Evolutionary conservation across 2,797 vertebrate genomes (phyloP).

Genomic region (Acanthurus leucopareius): DNA sequence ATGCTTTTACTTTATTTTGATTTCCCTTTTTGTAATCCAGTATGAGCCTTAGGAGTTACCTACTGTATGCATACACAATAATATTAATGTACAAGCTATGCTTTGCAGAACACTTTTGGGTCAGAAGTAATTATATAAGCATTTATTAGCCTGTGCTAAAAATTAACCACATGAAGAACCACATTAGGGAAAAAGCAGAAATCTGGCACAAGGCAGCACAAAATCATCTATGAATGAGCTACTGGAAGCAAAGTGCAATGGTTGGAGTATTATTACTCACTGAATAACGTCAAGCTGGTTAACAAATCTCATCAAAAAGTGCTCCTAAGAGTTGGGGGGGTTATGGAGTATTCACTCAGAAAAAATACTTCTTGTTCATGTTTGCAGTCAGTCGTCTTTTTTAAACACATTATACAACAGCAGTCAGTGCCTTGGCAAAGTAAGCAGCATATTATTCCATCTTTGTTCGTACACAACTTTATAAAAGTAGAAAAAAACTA

Average conservation of each 20-base stretch:
- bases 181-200: slow-evolving; percentile 29
- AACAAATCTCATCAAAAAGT: slow-evolving; percentile 54
- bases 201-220: slow-evolving; percentile 38
- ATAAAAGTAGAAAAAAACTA: slow-evolving; percentile 59
- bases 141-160: slow-evolving; percentile 34
- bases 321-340: slow-evolving; percentile 55
- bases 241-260: slow-evolving; percentile 61
- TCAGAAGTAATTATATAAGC: slow-evolving; percentile 46
- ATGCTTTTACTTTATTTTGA: slow-evolving; percentile 62
- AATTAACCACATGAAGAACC: slow-evolving; percentile 41
- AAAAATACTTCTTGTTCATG: slow-evolving; percentile 42
- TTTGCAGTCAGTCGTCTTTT: slow-evolving; percentile 42
- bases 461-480: slow-evolving; percentile 57
- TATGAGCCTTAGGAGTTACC: slow-evolving; percentile 54
- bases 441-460: slow-evolving; percentile 67
- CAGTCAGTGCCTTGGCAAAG: slow-evolving; percentile 47
- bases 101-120: slow-evolving; percentile 63
- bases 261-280: slow-evolving; percentile 43
- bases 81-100: slow-evolving; percentile 52
- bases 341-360: slow-evolving; percentile 30
- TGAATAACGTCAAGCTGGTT: slow-evolving; percentile 42
- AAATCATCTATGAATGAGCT: slow-evolving; percentile 47
- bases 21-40: slow-evolving; percentile 84
- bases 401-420: slow-evolving; percentile 42
- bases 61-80: slow-evolving; percentile 42